These are phyloP conservation scores for Embidobia sp. DNA, from an alignment of 2,888 invertebrate species.

Conservation along the genomic window DNA sequence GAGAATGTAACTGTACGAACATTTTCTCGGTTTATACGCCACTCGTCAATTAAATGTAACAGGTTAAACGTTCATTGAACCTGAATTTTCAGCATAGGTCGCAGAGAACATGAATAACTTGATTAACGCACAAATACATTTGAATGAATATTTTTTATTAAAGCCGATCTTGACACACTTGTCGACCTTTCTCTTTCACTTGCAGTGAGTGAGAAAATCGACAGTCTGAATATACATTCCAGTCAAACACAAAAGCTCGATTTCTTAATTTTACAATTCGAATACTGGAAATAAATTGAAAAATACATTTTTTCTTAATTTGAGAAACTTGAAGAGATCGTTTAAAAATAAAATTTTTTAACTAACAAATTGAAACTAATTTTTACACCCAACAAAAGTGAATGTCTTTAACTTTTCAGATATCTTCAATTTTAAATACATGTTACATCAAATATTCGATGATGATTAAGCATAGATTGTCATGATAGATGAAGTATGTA, in stretches of 20 bases:
- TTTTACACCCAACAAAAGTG: neutral
- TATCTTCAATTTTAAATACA: constrained; percentile 53
- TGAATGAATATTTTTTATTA: constrained; percentile 15
- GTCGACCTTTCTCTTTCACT: constrained; percentile 50
- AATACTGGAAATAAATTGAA: too few species aligned
- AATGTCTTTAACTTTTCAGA: constrained; percentile 56
- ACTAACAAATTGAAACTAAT: too few species aligned
- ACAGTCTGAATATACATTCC: constrained; percentile 11
- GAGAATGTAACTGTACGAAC: constrained; percentile 37
- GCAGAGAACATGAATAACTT: constrained; percentile 2
- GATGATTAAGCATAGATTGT: constrained; percentile 54
- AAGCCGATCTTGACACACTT: constrained; percentile 47
- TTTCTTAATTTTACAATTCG: too few species aligned
- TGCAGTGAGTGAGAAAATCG: constrained; percentile 5
- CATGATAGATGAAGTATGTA: constrained; percentile 43
- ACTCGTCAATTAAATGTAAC: constrained; percentile 5
- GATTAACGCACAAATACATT: constrained; percentile 3
- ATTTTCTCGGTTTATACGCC: constrained; percentile 34
- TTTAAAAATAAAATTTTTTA: too few species aligned
- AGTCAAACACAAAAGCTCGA: constrained; percentile 1
- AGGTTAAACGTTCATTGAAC: constrained; percentile 31
- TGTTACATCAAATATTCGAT: constrained; percentile 59
- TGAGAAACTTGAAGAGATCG: too few species aligned
- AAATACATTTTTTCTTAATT: too few species aligned
- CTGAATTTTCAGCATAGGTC: neutral